Evolutionary conservation across 1,140 invertebrate species (phyloP).

Genomic region (Aethina tumida): DNA sequence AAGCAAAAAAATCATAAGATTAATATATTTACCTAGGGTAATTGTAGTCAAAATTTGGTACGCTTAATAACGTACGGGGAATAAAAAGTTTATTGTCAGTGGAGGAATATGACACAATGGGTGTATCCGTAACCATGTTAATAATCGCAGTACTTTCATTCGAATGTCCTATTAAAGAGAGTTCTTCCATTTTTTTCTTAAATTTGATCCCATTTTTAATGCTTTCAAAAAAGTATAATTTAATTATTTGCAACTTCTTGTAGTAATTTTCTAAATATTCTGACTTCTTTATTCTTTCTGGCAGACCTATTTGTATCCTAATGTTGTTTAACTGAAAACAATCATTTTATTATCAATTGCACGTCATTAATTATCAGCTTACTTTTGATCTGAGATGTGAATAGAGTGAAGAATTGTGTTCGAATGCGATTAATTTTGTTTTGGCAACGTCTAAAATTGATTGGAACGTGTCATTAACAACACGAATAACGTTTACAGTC

Average conservation of each 20-base stretch:
- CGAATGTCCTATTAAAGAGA: no score
- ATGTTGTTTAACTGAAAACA: constrained; percentile 39
- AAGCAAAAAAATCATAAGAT: no score
- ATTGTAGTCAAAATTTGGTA: constrained; percentile 34
- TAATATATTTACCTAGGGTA: constrained; percentile 34
- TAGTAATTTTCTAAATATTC: constrained; percentile 40
- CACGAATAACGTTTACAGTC: constrained; percentile 13
- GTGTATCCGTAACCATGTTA: no score
- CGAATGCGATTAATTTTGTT: constrained; percentile 20
- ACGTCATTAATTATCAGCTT: constrained; percentile 10
- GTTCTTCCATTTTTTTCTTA: constrained; percentile 19
- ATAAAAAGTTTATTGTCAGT: constrained; percentile 39
- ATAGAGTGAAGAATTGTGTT: constrained; percentile 26
- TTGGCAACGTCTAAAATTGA: constrained; percentile 25
- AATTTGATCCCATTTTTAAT: constrained; percentile 37
- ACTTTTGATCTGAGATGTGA: constrained; percentile 37
- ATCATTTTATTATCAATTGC: constrained; percentile 1
- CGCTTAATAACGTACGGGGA: constrained; percentile 34
- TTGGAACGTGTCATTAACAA: constrained; percentile 34
- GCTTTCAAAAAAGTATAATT: constrained; percentile 42
- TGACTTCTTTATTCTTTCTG: constrained; percentile 35
- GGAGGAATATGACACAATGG: constrained; percentile 34
- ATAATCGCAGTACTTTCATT: no score
- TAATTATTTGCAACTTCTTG: constrained; percentile 37
- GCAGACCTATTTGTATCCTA: constrained; percentile 43